These are phyloP conservation scores for Arizona elegans DNA, from an alignment of 2,113 vertebrate species.

Conservation along the genomic window DNA sequence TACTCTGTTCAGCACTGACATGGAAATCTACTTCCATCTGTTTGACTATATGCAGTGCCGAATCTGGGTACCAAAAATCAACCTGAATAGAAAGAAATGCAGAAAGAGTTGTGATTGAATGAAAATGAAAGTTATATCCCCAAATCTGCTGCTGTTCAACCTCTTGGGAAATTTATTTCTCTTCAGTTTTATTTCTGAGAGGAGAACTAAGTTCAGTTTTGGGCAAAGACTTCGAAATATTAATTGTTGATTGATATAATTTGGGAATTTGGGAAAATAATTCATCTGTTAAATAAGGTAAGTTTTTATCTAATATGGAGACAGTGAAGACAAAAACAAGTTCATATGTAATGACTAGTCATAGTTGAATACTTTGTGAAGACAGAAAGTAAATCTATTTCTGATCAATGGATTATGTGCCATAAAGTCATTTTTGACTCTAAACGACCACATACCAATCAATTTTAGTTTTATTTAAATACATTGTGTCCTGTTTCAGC, in stretches of 20 bases:
- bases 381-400: not conserved
- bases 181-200: not conserved
- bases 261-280: not conserved
- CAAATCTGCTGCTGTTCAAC: not conserved
- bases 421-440: not conserved
- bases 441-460: not conserved
- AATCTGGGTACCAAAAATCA: slow-evolving; percentile 76
- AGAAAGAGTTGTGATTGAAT: not conserved
- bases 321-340: not conserved
- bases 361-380: not conserved
- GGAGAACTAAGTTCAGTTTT: not conserved
- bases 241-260: not conserved
- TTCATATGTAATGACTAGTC: not conserved
- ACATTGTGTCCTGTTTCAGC: no score
- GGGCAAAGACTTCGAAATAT: not conserved
- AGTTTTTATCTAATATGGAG: not conserved
- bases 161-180: not conserved
- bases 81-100: slow-evolving; percentile 62
- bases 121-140: not conserved
- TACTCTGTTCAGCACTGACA: slow-evolving; percentile 66
- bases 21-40: slow-evolving; percentile 70
- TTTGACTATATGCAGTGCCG: slow-evolving; percentile 50
- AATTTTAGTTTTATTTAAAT: not conserved
- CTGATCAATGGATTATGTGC: not conserved
- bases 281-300: not conserved